Percentiles rank a stretch among this genome's conserved stretches.
phyloP scores from a whole-genome alignment of 2,888 invertebrate species.

The Synergus itoensis region DNA sequence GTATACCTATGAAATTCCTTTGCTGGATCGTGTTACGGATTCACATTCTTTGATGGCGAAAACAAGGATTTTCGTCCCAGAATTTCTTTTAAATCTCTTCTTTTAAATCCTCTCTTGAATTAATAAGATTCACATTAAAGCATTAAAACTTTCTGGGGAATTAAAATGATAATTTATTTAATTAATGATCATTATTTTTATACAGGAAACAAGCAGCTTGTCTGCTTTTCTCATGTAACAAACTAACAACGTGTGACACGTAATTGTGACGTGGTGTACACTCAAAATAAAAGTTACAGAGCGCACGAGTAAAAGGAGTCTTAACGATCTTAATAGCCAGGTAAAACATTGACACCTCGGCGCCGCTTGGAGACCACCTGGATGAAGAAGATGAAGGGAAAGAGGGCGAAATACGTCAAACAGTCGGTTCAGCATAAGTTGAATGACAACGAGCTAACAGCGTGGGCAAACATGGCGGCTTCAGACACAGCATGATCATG shows the following conservation, averaged over 20 bases:
- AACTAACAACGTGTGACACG: constrained; percentile 9
- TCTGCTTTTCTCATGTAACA: not conserved
- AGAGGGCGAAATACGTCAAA: constrained; percentile 65
- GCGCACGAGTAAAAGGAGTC: constrained; percentile 40
- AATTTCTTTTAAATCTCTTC: too few relatives aligned
- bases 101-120: too few relatives aligned
- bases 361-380: constrained; percentile 62
- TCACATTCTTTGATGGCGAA: not conserved
- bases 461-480: constrained; percentile 74
- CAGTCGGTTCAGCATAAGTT: constrained; percentile 70
- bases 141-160: too few relatives aligned
- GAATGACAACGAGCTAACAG: constrained; percentile 76
- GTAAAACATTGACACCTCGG: constrained; percentile 75
- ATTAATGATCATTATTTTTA: not conserved
- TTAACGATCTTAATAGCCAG: constrained; percentile 67
- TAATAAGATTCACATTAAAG: too few relatives aligned
- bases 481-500: constrained; percentile 73
- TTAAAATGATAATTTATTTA: not conserved
- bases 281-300: constrained; percentile 35
- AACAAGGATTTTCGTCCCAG: too few relatives aligned
- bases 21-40: not conserved
- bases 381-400: constrained; percentile 57
- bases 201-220: not conserved
- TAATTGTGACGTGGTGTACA: constrained; percentile 26
- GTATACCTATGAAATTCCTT: not conserved